Evolutionary conservation across 2,888 invertebrate genomes (phyloP), one percentile per base, ranked within the genome.

Genomic region (Capitulum mitella): DNA sequence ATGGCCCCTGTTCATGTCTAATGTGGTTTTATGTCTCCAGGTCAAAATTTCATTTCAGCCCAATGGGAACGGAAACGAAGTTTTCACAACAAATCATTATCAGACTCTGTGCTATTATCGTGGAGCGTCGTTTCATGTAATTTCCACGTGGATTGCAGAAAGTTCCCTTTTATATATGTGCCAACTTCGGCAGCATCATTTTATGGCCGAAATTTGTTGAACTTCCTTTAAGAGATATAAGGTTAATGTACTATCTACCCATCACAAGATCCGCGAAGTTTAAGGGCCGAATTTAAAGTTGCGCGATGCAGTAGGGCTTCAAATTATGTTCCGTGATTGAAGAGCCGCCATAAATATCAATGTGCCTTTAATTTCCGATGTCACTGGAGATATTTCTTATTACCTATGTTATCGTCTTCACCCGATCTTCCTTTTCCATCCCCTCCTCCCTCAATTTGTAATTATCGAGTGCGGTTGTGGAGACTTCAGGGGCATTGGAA

Each of bases 191-290:
- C 37, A 40, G 29, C 40, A 40, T 37, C 34, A 61, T 32, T 70
- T 79, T 70, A 54, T 75, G n/a, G 70, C 40, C 10, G 8, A 78
- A 75, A 32, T 37, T 70, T 22, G 34, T 6, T 43, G 29, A 64
- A 34, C 64, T 43, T 70, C 46, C 14, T 10, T 26, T 54, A 79
- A 29, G 14, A 34, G 22, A 19, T 3, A 32, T 29, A 61, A 22
- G 32, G 37, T n/a, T 40, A 29, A 74, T 40, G 74, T 54, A 79
- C 74, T 79, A 48, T 46, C 74, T 5, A 16, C 64, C 64, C 32
- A 34, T 34, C 34, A 32, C 34, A 16, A 16, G 32, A 34, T 14
- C 16, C 2, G 16, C 19, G 16, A 64, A 64, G 64, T 64, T 64
- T 64, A 34, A 64, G 34, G 34, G 14, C 32, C 34, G 64, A 32